phyloP scores from a whole-genome alignment of 2,797 vertebrate genomes.

The Sebastes iracundus region DNA sequence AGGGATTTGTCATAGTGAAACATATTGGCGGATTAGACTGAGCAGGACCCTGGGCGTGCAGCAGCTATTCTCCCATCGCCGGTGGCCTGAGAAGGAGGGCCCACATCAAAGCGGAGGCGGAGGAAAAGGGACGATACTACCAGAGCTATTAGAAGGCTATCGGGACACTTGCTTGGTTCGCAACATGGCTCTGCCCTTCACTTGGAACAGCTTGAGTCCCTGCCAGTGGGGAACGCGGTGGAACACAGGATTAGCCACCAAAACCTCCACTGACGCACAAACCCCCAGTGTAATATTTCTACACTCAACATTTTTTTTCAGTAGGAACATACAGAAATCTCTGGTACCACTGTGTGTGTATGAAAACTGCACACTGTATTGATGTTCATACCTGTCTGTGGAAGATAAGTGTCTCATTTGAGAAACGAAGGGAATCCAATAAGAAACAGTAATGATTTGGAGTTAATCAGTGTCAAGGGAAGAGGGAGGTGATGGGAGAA shows the following conservation, averaged over 20 bases:
- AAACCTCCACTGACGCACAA: constrained; percentile 33
- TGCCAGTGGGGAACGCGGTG: constrained; percentile 16
- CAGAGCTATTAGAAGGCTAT: constrained; percentile 45
- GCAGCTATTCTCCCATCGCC: constrained; percentile 30
- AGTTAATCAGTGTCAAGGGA: constrained; percentile 39
- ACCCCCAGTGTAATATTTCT: background rate
- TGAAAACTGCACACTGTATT: constrained; percentile 11
- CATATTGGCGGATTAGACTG: constrained; percentile 48
- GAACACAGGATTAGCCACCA: constrained; percentile 47
- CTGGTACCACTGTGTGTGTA: background rate
- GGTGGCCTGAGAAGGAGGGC: constrained; percentile 36
- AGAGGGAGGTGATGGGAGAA: background rate
- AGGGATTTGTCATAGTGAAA: constrained; percentile 53
- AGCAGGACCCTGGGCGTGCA: constrained; percentile 19
- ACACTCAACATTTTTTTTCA: constrained; percentile 11
- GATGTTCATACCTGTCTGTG: constrained; percentile 37
- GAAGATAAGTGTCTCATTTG: constrained; percentile 52
- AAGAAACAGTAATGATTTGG: constrained; percentile 38
- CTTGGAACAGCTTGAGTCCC: background rate
- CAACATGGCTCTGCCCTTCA: constrained; percentile 30
- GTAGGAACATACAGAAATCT: background rate
- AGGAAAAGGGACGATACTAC: constrained; percentile 18
- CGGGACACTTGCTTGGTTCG: constrained; percentile 36
- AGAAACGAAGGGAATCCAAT: constrained; percentile 38
- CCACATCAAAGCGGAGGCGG: constrained; percentile 49